These are phyloP conservation scores for Hedya salicella DNA, from an alignment of 2,888 invertebrate genomes.

Conservation along the genomic window DNA sequence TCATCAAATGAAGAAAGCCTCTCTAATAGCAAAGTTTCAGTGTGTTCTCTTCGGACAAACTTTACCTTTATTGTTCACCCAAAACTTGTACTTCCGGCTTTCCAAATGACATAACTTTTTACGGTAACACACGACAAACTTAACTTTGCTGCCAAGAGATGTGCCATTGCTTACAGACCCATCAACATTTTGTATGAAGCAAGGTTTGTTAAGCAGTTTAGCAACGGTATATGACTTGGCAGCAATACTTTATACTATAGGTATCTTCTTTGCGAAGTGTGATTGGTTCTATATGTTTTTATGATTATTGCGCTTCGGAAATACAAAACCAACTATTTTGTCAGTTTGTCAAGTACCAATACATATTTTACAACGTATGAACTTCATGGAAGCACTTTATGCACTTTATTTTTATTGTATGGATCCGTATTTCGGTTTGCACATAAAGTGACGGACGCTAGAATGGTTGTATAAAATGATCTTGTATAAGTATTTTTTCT, in stretches of 20 bases:
- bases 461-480: no score
- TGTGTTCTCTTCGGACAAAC: slow-evolving; percentile 20
- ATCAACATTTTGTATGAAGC: background rate
- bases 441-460: no score
- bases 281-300: slow-evolving; percentile 24
- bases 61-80: slow-evolving; percentile 17
- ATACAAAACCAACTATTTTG: slow-evolving; percentile 6
- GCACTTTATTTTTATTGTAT: background rate
- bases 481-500: no score
- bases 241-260: background rate
- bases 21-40: slow-evolving; percentile 27
- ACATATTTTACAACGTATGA: background rate
- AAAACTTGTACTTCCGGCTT: slow-evolving; percentile 24
- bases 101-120: slow-evolving; percentile 35
- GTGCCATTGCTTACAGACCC: background rate
- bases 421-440: no score
- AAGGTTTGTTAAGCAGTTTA: background rate
- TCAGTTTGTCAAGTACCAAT: slow-evolving; percentile 7
- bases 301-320: slow-evolving; percentile 14
- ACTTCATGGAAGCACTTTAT: background rate
- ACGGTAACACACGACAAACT: slow-evolving; percentile 16
- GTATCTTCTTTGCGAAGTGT: slow-evolving; percentile 20
- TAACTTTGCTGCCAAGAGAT: background rate
- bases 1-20: slow-evolving; percentile 26
- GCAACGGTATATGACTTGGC: slow-evolving; percentile 9